Conservation (phyloP, 2,888 invertebrate species). For the Steinernema scapterisci region DNA sequence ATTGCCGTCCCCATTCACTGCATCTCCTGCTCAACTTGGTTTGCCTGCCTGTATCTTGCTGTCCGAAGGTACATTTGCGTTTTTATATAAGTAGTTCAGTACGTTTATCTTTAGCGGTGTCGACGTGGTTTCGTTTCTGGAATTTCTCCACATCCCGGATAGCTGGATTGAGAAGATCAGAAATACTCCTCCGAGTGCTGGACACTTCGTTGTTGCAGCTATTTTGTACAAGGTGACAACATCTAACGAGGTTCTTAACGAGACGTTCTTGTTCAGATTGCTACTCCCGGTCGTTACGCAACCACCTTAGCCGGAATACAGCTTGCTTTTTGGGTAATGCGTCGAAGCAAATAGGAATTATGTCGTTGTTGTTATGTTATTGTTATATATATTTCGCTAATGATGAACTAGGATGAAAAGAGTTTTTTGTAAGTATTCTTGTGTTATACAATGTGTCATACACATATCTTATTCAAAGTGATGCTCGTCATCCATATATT, state of each 20-base stretch:
- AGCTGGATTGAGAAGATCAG: conserved; percentile 77
- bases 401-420: too few species aligned
- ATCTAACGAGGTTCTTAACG: too few species aligned
- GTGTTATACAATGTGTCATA: too few species aligned
- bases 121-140: conserved; percentile 81
- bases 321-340: conserved; percentile 53
- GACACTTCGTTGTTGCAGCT: conserved; percentile 86
- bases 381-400: too few species aligned
- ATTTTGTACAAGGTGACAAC: conserved; percentile 87
- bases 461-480: too few species aligned
- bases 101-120: conserved; percentile 90
- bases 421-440: too few species aligned
- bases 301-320: conserved; percentile 61
- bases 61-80: conserved; percentile 42
- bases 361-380: conserved; percentile 7
- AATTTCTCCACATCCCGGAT: conserved; percentile 80
- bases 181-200: conserved; percentile 73
- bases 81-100: conserved; percentile 43
- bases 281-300: conserved; percentile 63
- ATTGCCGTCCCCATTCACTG: conserved; percentile 90
- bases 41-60: conserved; percentile 78
- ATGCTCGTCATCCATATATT: too few species aligned
- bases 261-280: conserved; percentile 50
- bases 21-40: conserved; percentile 85
- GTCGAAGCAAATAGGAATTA: conserved; percentile 35